Base-by-base conservation (phyloP, 2,113 vertebrate species). In the Cavia aperea region DNA sequence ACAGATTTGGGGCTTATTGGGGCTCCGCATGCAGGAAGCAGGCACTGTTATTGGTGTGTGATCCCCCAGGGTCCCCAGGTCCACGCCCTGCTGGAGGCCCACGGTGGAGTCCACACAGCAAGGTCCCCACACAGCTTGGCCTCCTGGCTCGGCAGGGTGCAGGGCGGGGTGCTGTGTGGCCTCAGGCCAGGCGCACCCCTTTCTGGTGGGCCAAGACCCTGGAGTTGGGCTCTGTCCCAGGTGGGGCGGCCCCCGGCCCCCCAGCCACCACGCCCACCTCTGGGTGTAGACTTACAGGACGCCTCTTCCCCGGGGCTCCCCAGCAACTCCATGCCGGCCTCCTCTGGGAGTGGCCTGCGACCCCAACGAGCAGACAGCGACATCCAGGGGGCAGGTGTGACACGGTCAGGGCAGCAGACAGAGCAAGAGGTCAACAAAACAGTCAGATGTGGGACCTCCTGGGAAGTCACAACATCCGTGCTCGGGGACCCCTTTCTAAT, bases 261-360 rank as follows among this genome's bases (percentile, higher is more conserved):
- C 26, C 26, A 46, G 43, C 3, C 43, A 6, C 16, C 16, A 9
- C 39, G 60, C 58, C 21, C 60, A 12, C 51, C 31, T 56, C 49
- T 19, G 58, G 29, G 36, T 39, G 36, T 60, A n/a, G 89, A 98
- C 99, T 98, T 95, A 99, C 99, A 98, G 92, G 98, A 97, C 16
- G 98, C 96, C 0, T 99, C 98, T 81, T 98, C 98, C 0, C 96
- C 97, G 10, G 98, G 98, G 90, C 98, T 97, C 33, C 98, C 98
- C 82, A 98, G 97, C 0, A 98, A 93, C 85, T 99, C 99, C 98
- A 98, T 98, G 95, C 98, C 98, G 0, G 98, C 98, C 96, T 99
- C 98, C 39, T 98, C 99, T 12, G 98, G 98, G 89, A 99, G 98
- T 21, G 98, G 98, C 94, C 99, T 99, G 95, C 6, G 73, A 75